Conservation (phyloP, 1,140 invertebrate genomes). For the Panagrolaimus sp. region DNA sequence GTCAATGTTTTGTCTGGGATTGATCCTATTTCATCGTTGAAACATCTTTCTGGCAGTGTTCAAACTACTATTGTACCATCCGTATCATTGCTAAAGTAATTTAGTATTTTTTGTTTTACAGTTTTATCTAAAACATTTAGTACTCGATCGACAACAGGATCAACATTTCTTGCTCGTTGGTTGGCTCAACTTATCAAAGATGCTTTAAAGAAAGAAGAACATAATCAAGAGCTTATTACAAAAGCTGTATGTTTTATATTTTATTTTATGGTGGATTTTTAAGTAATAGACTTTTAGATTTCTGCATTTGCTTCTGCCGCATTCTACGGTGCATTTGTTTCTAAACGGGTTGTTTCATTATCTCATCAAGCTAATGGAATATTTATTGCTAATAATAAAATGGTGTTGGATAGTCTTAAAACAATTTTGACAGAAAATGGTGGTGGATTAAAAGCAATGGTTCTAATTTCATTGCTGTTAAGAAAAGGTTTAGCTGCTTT, state of each 20-base stretch:
- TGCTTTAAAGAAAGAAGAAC: background rate
- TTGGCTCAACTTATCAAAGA: background rate
- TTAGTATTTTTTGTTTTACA: background rate
- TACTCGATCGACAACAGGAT: background rate
- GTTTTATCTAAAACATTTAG: background rate
- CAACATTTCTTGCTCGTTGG: constrained; percentile 12
- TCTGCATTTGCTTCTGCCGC: background rate
- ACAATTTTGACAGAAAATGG: background rate
- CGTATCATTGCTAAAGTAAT: background rate
- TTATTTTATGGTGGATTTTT: too few species aligned
- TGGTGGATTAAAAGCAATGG: background rate
- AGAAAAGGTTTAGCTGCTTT: background rate
- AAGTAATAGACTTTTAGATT: constrained; percentile 5
- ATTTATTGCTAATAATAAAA: background rate
- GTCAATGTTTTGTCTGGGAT: background rate
- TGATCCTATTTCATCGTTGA: background rate
- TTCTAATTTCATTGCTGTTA: background rate
- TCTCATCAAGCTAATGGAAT: background rate
- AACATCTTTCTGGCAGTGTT: background rate
- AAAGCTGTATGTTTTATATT: constrained; percentile 9
- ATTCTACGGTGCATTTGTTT: background rate
- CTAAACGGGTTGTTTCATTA: background rate
- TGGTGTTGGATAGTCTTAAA: background rate
- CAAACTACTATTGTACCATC: background rate
- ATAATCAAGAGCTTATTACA: background rate